These are phyloP conservation scores for Coregonus clupeaformis DNA, from an alignment of 2,113 vertebrate species.

Conservation along the genomic window DNA sequence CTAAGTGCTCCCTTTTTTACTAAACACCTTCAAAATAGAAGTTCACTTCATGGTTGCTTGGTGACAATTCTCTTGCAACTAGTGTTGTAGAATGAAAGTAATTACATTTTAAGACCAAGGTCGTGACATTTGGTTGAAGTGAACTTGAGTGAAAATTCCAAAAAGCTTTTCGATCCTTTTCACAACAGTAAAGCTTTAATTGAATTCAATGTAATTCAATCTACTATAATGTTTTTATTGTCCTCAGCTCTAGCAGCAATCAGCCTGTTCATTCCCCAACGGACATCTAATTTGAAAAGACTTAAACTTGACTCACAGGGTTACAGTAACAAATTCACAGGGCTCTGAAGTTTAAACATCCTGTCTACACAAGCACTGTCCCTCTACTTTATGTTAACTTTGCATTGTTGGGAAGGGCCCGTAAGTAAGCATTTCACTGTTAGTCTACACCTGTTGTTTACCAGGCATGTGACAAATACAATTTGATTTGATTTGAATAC, in stretches of 20 bases:
- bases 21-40: too few species aligned
- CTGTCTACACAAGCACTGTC: conserved; percentile 46
- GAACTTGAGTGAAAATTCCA: too few species aligned
- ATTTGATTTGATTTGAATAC: not conserved
- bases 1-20: too few species aligned
- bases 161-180: conserved; percentile 51
- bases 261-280: conserved; percentile 12
- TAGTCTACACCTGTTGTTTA: too few species aligned
- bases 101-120: conserved; percentile 18
- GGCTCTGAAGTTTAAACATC: conserved; percentile 53
- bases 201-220: conserved; percentile 50
- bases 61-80: not conserved
- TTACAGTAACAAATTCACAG: conserved; percentile 11
- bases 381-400: not conserved
- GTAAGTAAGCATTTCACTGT: too few species aligned
- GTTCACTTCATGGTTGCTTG: too few species aligned
- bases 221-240: conserved; percentile 39
- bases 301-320: conserved; percentile 15
- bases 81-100: conserved; percentile 39
- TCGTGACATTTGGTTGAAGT: too few species aligned
- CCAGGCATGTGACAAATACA: too few species aligned
- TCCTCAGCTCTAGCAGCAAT: conserved; percentile 29
- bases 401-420: too few species aligned
- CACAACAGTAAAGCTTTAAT: conserved; percentile 60
- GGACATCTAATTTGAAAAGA: conserved; percentile 26